Evolutionary conservation across 2,888 invertebrate species (phyloP).

Genomic region (Helobdella robusta): DNA sequence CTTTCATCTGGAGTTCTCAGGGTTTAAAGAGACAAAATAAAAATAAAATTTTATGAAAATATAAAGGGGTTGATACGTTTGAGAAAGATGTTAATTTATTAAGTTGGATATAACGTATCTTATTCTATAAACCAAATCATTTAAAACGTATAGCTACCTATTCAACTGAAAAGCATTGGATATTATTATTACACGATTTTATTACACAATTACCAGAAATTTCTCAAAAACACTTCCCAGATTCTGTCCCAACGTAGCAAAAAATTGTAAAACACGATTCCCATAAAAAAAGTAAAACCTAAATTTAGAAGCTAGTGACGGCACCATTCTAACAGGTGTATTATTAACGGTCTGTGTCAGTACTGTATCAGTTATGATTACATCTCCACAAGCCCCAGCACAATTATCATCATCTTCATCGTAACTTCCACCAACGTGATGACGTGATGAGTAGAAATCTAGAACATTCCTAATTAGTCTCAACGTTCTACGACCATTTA

Average conservation of each 20-base stretch:
- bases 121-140: not conserved
- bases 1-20: too few species aligned
- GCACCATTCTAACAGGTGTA: constrained; percentile 40
- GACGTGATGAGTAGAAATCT: constrained; percentile 38
- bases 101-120: too few species aligned
- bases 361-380: constrained; percentile 36
- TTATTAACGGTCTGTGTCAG: constrained; percentile 38
- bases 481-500: constrained; percentile 39
- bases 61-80: too few species aligned
- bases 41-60: too few species aligned
- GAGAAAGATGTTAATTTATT: too few species aligned
- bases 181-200: too few species aligned
- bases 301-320: constrained; percentile 42
- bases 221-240: too few species aligned
- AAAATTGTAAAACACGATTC: too few species aligned
- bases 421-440: not conserved
- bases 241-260: too few species aligned
- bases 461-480: constrained; percentile 38
- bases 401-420: constrained; percentile 6
- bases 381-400: constrained; percentile 32
- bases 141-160: not conserved
- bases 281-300: too few species aligned
- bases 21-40: too few species aligned
- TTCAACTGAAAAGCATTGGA: not conserved
- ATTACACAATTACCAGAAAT: too few species aligned